phyloP scores from a whole-genome alignment of 2,797 vertebrate genomes.

The Sebastes miniatus region DNA sequence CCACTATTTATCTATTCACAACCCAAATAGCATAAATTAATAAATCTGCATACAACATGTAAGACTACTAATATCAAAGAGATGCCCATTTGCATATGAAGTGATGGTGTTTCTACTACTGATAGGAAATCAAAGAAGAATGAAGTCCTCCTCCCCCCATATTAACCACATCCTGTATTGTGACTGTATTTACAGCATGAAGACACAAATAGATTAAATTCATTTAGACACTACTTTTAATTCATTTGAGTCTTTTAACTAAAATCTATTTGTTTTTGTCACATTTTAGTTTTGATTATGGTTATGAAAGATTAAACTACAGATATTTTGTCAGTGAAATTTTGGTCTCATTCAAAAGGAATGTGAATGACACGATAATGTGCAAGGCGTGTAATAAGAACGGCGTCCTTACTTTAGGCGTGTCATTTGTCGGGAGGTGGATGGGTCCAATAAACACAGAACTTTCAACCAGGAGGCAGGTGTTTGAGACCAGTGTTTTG shows the following conservation, averaged over 20 bases:
- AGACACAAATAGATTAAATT: background rate
- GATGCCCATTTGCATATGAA: constrained; percentile 16
- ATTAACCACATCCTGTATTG: background rate
- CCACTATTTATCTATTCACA: constrained; percentile 21
- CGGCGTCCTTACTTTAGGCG: too few relatives aligned
- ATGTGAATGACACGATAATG: too few relatives aligned
- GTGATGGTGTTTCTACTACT: background rate
- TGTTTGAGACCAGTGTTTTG: too few relatives aligned
- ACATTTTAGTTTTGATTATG: background rate
- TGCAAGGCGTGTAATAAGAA: too few relatives aligned
- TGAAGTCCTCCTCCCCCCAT: background rate
- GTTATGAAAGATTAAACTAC: background rate
- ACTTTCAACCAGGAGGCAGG: fast-evolving
- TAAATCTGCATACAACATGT: constrained; percentile 57
- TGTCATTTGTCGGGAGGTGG: too few relatives aligned
- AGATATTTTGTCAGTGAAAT: background rate
- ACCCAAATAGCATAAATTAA: constrained; percentile 57
- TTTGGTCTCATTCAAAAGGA: too few relatives aligned
- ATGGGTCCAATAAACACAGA: too few relatives aligned
- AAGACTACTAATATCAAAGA: constrained; percentile 34
- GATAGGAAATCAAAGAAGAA: constrained; percentile 28
- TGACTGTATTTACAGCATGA: background rate
- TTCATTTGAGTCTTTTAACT: background rate
- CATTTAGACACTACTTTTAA: background rate
- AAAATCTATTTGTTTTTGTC: background rate